Evolutionary conservation across 2,888 invertebrate species (phyloP).

Genomic region (Eumacrocentrus americanus): DNA sequence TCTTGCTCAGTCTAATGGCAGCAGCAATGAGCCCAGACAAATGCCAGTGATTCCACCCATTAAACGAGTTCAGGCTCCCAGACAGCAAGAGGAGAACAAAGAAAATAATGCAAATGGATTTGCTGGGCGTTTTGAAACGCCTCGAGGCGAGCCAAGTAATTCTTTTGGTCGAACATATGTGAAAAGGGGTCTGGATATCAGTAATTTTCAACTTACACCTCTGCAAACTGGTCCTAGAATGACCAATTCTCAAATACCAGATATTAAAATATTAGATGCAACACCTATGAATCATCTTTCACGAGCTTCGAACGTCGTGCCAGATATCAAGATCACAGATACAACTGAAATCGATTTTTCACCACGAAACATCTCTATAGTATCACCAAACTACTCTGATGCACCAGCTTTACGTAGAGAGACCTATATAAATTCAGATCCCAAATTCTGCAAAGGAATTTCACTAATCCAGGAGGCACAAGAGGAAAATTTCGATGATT

Average conservation of each 20-base stretch:
- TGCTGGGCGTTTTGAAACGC: neutral
- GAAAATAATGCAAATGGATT: conserved; percentile 8
- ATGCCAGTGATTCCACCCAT: neutral
- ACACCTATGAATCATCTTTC: neutral
- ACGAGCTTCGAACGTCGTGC: neutral
- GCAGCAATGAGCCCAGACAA: neutral
- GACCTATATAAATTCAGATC: conserved; percentile 43
- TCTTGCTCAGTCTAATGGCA: conserved; percentile 26
- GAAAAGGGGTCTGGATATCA: conserved; percentile 33
- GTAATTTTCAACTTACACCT: conserved; percentile 22
- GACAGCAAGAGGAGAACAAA: conserved; percentile 1
- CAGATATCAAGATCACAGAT: conserved; percentile 2
- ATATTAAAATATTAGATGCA: neutral
- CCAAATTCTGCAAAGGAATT: conserved; percentile 21
- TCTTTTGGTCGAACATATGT: conserved; percentile 41
- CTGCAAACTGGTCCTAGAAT: neutral
- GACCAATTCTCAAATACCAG: neutral
- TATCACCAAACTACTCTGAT: conserved; percentile 25
- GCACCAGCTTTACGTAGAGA: conserved; percentile 41
- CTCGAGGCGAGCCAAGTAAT: neutral
- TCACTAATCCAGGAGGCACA: conserved; percentile 9
- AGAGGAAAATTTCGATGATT: conserved; percentile 42
- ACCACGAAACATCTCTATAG: conserved; percentile 16
- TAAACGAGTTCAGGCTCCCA: neutral
- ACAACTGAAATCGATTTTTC: conserved; percentile 21